Conservation (phyloP, 2,797 vertebrate species). For the Pogonophryne albipinna region DNA sequence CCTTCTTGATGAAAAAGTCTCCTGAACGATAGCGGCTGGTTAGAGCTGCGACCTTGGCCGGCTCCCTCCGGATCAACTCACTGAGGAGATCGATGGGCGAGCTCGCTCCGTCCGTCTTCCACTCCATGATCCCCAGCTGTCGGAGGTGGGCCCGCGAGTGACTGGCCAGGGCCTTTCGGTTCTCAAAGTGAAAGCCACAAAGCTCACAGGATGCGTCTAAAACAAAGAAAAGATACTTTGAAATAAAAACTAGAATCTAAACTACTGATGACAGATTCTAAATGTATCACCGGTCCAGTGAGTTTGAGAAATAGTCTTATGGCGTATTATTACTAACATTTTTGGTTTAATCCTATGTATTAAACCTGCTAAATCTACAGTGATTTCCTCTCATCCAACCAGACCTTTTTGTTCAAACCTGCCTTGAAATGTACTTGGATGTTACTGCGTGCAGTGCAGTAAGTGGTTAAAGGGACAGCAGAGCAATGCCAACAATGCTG, state of each 20-base stretch:
- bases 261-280: neutral
- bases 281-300: neutral
- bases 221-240: conserved; percentile 20
- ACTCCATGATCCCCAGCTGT: conserved; percentile 92
- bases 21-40: conserved; percentile 91
- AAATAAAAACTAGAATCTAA: neutral
- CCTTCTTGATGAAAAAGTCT: conserved; percentile 92
- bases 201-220: conserved; percentile 92
- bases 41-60: conserved; percentile 88
- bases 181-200: conserved; percentile 95
- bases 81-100: conserved; percentile 94
- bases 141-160: conserved; percentile 94
- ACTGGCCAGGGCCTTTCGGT: conserved; percentile 95
- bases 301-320: neutral
- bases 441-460: neutral
- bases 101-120: conserved; percentile 92
- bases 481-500: neutral
- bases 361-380: neutral
- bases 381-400: neutral
- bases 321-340: neutral
- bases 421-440: neutral
- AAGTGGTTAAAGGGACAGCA: neutral
- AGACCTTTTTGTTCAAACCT: neutral
- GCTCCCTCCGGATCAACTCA: conserved; percentile 92
- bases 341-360: neutral